Percentiles rank a stretch among this genome's conserved stretches.
Evolutionary conservation across 2,113 vertebrate species (phyloP).

Genomic region (Naja naja): DNA sequence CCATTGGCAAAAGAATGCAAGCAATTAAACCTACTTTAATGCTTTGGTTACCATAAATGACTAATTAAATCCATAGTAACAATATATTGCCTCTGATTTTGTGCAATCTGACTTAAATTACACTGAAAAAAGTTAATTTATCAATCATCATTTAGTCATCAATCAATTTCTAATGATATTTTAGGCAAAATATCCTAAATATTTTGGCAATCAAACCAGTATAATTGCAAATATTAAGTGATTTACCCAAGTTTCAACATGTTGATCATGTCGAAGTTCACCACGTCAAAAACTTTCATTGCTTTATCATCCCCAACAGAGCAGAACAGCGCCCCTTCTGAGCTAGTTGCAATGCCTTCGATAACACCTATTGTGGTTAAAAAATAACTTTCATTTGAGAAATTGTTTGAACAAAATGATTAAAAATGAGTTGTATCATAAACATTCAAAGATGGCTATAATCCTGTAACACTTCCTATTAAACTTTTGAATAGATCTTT

Average conservation of each 20-base stretch:
- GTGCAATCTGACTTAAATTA: not conserved
- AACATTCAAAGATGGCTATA: not conserved
- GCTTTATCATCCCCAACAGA: slow-evolving; percentile 96
- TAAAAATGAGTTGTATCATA: not conserved
- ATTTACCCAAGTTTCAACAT: slow-evolving; percentile 96
- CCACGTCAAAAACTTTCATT: slow-evolving; percentile 98
- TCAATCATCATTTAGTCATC: not conserved
- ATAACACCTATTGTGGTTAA: slow-evolving; percentile 80
- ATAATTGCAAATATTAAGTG: slow-evolving; percentile 20
- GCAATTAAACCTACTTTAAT: not conserved
- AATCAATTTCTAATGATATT: not conserved
- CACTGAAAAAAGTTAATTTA: not conserved
- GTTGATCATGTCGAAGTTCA: slow-evolving; percentile 99
- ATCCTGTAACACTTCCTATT: not conserved
- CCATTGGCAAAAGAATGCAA: not conserved
- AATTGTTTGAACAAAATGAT: not conserved
- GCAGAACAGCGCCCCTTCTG: slow-evolving; percentile 90
- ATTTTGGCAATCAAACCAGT: not conserved
- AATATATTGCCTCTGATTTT: not conserved
- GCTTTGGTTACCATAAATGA: not conserved
- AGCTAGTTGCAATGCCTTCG: slow-evolving; percentile 89
- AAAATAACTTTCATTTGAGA: not conserved
- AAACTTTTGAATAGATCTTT: not conserved
- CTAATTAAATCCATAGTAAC: not conserved
- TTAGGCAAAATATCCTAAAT: not conserved